Base-by-base conservation (phyloP, 2,113 vertebrate genomes). In the Lethenteron camtschaticum region DNA sequence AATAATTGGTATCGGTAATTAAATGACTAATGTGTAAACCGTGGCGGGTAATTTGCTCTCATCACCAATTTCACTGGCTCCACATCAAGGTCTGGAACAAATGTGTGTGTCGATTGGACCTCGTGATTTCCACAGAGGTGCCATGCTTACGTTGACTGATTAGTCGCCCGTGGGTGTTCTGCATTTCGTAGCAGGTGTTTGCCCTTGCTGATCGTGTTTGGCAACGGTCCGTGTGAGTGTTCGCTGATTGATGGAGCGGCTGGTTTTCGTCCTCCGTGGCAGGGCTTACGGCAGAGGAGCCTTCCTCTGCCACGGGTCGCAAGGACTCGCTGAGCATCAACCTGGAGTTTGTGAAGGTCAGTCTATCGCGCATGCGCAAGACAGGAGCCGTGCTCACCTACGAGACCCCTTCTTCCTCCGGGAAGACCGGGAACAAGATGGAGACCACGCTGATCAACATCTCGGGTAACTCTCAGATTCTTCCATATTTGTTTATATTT, bases 241-340 rank as follows among this genome's bases (percentile, higher is more conserved):
- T 41, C 6, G 41, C 41, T 41, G 41, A 41, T 41, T 41, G 41
- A 41, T 41, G 41, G 41, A 3, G 41, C 6, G 41, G 41, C 41
- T 41, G 41, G 41, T 41, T 41, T 41, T 41, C 41, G 41, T 41
- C 41, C 41, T 41, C 41, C 41, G 7, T 7, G 41, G 41, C 41
- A 41, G 41, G 41, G 41, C 41, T 41, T 41, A 41, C 41, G 41
- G 41, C 63, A 66, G 94, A 99, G 74, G 94, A 99, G 73, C 83
- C 86, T 1, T 85, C 89, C 8, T 99, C 90, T 0, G 94, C 96
- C 68, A 99, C 94, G 0, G 94, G 94, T 70, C 82, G 94, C n/a
- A 96, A 99, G 76, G 94, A 99, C 78, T 99, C 94, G 58, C 77
- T 99, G 70, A 95, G 92, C 72, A 99, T 99, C 76, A 99, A 99